Evolutionary conservation across 1,140 invertebrate genomes (phyloP), one percentile per base, ranked within the genome.

Genomic region (Ylistrum balloti): DNA sequence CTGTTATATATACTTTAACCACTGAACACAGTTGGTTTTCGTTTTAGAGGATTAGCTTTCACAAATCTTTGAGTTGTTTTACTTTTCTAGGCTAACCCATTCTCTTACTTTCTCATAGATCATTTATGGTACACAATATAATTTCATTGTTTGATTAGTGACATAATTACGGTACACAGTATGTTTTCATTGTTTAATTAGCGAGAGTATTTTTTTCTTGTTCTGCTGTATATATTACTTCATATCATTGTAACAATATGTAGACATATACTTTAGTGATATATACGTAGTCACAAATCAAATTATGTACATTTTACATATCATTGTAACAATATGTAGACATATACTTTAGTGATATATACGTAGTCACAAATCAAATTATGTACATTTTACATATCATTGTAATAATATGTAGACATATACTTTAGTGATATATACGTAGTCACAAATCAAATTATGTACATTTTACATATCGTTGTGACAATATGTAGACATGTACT

Each of bases 11-110:
- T 74, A 28, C 5, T 28, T n/a, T 74, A 28, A 74, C 22, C 11
- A n/a, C 56, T 74, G 56, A 45, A 74, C 56, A 74, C 56, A 28
- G 56, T 74, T 74, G n/a, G 56, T 22, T 74, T 74, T 74, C n/a
- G 7, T 74, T 74, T n/a, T 74, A 74, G 22, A 74, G 56, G 56
- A 74, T 74, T 74, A 74, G 56, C 56, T 74, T 74, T 28, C n/a
- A 74, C 56, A 74, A 28, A n/a, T 28, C 56, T 74, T 74, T 74
- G 22, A 74, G 56, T 74, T 74, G 56, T 74, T n/a, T 28, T 74
- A 74, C 41, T 74, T 74, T 74, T 74, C 56, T 74, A 74, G 56
- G 56, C 56, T 1, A 74, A 7, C 22, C 17, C 20, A 17, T 45
- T 45, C 41, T 74, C 56, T n/a, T 74, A 28, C 56, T 74, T 74